These are phyloP conservation scores for Turdus rufiventris DNA, from an alignment of 2,113 vertebrate species.

Conservation along the genomic window DNA sequence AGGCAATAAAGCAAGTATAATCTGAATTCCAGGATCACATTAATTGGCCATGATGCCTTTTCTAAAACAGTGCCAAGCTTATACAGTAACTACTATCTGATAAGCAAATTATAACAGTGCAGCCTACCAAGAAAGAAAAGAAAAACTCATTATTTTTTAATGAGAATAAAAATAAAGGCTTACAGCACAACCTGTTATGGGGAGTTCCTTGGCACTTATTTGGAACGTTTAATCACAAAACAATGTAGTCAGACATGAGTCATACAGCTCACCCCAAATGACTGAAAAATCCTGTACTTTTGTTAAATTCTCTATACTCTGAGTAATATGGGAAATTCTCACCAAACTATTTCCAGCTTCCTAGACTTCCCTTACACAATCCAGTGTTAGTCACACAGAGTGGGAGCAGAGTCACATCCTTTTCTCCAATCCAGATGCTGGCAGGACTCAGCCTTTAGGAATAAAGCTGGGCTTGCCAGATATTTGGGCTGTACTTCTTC, in stretches of 20 bases:
- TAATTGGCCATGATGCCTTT: neutral
- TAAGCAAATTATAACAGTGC: neutral
- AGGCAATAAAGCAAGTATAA: slow-evolving; percentile 9
- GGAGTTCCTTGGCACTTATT: neutral
- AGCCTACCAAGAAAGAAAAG: neutral
- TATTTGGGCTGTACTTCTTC: neutral
- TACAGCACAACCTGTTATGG: neutral
- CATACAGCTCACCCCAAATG: neutral
- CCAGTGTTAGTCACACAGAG: neutral
- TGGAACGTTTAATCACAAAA: neutral
- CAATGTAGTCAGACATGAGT: neutral
- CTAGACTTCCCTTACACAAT: neutral
- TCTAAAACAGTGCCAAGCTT: neutral
- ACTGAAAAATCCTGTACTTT: neutral
- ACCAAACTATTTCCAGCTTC: neutral
- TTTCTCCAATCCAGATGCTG: neutral
- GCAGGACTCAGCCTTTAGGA: neutral
- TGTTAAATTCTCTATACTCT: neutral
- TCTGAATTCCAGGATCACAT: neutral
- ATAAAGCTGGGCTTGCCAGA: neutral
- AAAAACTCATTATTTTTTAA: slow-evolving; percentile 13
- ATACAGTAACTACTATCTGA: neutral
- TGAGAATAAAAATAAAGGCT: neutral
- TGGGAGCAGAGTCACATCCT: neutral
- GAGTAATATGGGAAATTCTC: slow-evolving; percentile 30